Evolutionary conservation across 2,113 vertebrate genomes (phyloP).

Genomic region (human (Homo sapiens)): GRCh38 chr2:203896501-203897000

Average conservation of each 20-base stretch:
- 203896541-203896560: not conserved
- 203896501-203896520: not conserved
- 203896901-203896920: not conserved
- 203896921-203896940: not conserved
- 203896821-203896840: not conserved
- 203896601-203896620: conserved; percentile 23
- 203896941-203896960: not conserved
- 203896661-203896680: not conserved
- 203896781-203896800: not conserved
- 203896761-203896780: conserved; percentile 18
- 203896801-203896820: not conserved
- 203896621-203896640: not conserved
- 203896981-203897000: not conserved
- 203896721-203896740: not conserved
- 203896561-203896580: not conserved
- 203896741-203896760: not conserved
- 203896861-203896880: not conserved
- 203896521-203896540: not conserved
- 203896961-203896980: not conserved
- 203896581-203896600: not conserved
- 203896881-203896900: not conserved
- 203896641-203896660: not conserved
- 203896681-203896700: not conserved
- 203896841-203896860: not conserved
- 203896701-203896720: not conserved